Percentiles rank a stretch among this genome's conserved stretches.
Conservation (phyloP, 2,797 vertebrate genomes). For the Phylloscopus collybita region DNA sequence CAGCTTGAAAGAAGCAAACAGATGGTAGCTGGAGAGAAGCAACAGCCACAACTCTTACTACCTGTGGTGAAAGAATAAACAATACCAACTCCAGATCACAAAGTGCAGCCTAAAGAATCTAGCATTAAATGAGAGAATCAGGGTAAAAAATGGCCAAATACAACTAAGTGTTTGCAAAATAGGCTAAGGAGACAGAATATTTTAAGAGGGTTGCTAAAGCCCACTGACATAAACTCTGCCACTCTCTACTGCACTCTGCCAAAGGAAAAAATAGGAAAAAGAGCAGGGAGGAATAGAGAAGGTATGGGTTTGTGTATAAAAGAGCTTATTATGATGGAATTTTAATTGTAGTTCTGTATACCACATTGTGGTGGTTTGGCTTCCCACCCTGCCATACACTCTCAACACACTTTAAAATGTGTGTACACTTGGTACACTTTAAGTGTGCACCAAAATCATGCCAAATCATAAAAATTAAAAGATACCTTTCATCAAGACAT, state of each 20-base stretch:
- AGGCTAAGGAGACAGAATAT: background rate
- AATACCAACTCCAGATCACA: background rate
- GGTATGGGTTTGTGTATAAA: no score
- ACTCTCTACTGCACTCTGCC: background rate
- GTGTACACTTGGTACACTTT: no score
- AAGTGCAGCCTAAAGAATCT: background rate
- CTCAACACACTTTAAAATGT: background rate
- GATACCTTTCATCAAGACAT: background rate
- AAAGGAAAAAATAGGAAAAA: background rate
- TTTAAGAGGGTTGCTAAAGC: background rate
- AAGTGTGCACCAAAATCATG: background rate
- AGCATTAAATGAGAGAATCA: background rate
- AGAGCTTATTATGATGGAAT: background rate
- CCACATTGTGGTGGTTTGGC: background rate
- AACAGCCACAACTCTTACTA: background rate
- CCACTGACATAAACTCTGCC: background rate
- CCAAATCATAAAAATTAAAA: background rate
- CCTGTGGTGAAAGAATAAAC: background rate
- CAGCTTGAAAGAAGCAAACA: background rate
- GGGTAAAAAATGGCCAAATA: background rate
- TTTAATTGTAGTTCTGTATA: background rate
- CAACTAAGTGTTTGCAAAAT: background rate
- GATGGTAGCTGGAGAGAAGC: background rate
- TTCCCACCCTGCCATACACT: background rate
- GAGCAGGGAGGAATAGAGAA: no score